Evolutionary conservation across 2,888 invertebrate species (phyloP).

Genomic region (Chalcis sispes): DNA sequence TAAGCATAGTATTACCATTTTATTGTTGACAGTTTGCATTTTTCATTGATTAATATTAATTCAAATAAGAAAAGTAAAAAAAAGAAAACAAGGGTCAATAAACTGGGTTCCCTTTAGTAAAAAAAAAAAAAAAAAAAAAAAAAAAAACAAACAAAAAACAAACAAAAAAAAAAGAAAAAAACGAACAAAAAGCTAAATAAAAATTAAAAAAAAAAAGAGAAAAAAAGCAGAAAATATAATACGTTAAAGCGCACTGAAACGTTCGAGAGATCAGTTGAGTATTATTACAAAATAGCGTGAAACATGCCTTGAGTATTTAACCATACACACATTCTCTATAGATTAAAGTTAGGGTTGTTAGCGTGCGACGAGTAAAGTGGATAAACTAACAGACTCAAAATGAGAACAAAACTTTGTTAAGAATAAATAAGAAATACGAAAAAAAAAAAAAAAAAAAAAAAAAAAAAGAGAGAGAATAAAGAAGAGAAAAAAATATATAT

Average conservation of each 20-base stretch:
- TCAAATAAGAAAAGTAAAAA: constrained; percentile 1
- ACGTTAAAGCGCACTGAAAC: constrained; percentile 30
- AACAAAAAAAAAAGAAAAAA: constrained; percentile 4
- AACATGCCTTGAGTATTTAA: constrained; percentile 55
- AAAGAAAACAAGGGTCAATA: constrained; percentile 24
- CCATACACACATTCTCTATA: constrained; percentile 48
- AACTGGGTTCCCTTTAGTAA: constrained; percentile 36
- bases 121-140: constrained; percentile 14
- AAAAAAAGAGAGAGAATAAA: constrained; percentile 56
- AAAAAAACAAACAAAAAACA: not conserved
- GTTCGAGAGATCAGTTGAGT: constrained; percentile 47
- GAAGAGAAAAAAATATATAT: constrained; percentile 51
- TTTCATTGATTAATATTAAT: too few relatives aligned
- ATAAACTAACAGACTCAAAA: constrained; percentile 22
- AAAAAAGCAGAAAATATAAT: not conserved
- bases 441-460: constrained; percentile 49
- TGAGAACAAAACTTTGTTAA: constrained; percentile 70
- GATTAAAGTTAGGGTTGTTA: constrained; percentile 49
- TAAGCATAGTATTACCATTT: constrained; percentile 1
- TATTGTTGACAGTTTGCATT: constrained; percentile 14
- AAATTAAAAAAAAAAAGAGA: not conserved
- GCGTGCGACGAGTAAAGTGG: constrained; percentile 24
- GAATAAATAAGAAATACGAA: constrained; percentile 70
- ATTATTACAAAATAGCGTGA: constrained; percentile 48
- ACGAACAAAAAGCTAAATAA: constrained; percentile 41